These are phyloP conservation scores for Pterophyllum scalare DNA, from an alignment of 2,113 vertebrate genomes.

Conservation along the genomic window DNA sequence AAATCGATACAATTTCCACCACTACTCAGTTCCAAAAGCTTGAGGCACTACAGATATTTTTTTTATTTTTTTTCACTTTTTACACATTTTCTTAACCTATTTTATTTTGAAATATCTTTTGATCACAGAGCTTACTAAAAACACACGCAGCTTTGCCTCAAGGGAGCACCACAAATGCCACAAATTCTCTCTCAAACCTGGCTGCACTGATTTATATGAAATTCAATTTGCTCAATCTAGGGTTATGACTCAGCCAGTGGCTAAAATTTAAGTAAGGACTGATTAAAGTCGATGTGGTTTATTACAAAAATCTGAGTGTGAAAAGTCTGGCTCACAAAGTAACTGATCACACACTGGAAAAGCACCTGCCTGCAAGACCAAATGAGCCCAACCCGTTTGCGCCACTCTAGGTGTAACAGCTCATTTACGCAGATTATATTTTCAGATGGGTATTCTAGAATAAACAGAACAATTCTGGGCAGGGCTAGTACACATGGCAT, in stretches of 20 bases:
- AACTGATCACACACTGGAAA: not conserved
- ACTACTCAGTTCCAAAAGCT: not conserved
- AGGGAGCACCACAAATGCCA: not conserved
- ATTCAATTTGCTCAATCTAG: not conserved
- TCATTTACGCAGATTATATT: not conserved
- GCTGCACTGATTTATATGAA: not conserved
- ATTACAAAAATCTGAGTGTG: not conserved
- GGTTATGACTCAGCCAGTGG: not conserved
- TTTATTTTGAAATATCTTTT: not conserved
- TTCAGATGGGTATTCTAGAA: not conserved
- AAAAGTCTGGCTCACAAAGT: not conserved
- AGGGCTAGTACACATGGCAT: not conserved
- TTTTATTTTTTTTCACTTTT: not conserved
- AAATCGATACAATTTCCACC: not conserved
- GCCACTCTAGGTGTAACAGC: accelerated
- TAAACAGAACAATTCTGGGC: not conserved
- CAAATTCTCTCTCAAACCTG: not conserved
- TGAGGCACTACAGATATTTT: not conserved
- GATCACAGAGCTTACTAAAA: not conserved
- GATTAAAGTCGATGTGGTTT: not conserved
- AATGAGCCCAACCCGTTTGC: not conserved
- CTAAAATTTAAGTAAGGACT: not conserved
- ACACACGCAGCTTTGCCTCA: not conserved
- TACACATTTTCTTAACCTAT: not conserved
- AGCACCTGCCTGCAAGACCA: not conserved